Percentiles rank a stretch among this genome's conserved stretches.
These are phyloP conservation scores for Channa striata DNA, from an alignment of 2,797 vertebrate genomes.

Conservation along the genomic window DNA sequence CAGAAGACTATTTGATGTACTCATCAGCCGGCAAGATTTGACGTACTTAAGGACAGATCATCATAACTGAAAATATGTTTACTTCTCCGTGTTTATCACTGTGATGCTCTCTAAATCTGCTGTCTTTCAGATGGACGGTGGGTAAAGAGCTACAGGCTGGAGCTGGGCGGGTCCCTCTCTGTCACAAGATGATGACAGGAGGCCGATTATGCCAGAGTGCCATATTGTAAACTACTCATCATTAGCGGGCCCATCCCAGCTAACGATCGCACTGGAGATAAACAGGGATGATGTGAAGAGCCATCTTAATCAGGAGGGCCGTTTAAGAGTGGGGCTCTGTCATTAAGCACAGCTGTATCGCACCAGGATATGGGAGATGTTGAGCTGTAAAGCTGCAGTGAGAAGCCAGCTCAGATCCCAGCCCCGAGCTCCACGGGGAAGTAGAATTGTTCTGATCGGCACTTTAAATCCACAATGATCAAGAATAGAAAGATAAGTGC, in stretches of 20 bases:
- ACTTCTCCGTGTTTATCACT: conserved; percentile 49
- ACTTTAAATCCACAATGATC: conserved; percentile 61
- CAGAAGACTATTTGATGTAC: conserved; percentile 54
- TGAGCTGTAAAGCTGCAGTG: conserved; percentile 68
- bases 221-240: conserved; percentile 85
- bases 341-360: conserved; percentile 81
- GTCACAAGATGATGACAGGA: conserved; percentile 71
- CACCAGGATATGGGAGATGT: conserved; percentile 67
- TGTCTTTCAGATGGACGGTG: conserved; percentile 52
- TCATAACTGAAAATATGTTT: conserved; percentile 47
- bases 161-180: conserved; percentile 62
- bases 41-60: conserved; percentile 45
- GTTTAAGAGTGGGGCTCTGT: conserved; percentile 71
- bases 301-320: conserved; percentile 76
- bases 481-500: conserved; percentile 64
- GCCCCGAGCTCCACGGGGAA: conserved; percentile 59
- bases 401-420: conserved; percentile 46
- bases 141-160: conserved; percentile 71
- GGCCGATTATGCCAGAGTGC: conserved; percentile 69
- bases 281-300: conserved; percentile 69
- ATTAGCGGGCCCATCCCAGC: conserved; percentile 73
- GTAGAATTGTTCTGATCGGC: conserved; percentile 51
- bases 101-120: conserved; percentile 49
- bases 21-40: conserved; percentile 37
- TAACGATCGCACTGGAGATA: conserved; percentile 76